A percentile compares a stretch with the other conserved stretches of the same genome.
Evolutionary conservation across 1,140 invertebrate genomes (phyloP).

Genomic region (Lepidurus couesii): DNA sequence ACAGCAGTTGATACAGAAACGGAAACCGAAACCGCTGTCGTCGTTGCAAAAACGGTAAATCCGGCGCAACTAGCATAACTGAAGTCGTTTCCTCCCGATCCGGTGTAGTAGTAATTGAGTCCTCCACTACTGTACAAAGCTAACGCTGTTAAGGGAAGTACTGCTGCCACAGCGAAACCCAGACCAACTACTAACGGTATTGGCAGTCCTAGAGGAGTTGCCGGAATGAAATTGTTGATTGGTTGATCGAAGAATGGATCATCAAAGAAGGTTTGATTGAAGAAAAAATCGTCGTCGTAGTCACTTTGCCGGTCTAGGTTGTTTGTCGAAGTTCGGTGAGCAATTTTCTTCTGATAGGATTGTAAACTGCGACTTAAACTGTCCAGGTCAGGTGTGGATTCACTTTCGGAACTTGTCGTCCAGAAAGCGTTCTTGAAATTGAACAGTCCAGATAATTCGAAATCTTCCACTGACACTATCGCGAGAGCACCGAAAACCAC

Average conservation of each 20-base stretch:
- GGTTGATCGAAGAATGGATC: neutral
- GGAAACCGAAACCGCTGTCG: neutral
- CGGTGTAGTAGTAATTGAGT: neutral
- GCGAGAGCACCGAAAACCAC: neutral
- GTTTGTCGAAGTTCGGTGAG: neutral
- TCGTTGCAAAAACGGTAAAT: neutral
- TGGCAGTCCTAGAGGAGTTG: neutral
- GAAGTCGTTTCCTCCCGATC: neutral
- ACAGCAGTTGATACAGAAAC: neutral
- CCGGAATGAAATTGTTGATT: neutral
- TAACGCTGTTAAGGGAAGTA: neutral
- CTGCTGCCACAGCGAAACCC: neutral
- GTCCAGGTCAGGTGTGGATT: neutral
- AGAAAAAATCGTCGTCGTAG: neutral
- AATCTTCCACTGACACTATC: neutral
- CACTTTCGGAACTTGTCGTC: neutral
- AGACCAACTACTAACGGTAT: neutral
- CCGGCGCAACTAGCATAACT: neutral
- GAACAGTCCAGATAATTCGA: neutral
- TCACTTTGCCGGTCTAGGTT: neutral
- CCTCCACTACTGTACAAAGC: neutral
- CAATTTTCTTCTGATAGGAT: neutral
- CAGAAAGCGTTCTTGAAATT: neutral
- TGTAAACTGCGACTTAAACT: neutral
- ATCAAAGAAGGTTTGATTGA: neutral